These are phyloP conservation scores for Leucania comma DNA, from an alignment of 2,888 invertebrate genomes.

Conservation along the genomic window DNA sequence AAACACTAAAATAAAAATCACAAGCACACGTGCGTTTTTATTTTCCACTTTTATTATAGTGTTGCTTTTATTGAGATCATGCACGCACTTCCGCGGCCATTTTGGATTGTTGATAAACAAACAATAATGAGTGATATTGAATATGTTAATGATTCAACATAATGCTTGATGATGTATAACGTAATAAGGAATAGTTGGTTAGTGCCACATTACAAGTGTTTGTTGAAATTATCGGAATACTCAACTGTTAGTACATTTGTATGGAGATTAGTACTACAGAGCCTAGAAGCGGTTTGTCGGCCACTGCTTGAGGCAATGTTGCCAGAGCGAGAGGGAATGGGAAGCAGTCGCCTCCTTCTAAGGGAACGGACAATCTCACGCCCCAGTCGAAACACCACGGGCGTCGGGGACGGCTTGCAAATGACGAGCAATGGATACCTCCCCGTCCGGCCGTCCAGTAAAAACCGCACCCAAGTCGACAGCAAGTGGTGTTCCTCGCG, in stretches of 20 bases:
- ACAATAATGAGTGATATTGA: constrained; percentile 39
- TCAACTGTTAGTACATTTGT: constrained; percentile 10
- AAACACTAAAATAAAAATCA: constrained; percentile 58
- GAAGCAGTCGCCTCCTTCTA: too few species aligned
- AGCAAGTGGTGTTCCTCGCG: too few species aligned
- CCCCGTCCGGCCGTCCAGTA: too few species aligned
- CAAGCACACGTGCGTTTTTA: constrained; percentile 49
- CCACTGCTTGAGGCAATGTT: too few species aligned
- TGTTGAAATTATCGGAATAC: constrained; percentile 32
- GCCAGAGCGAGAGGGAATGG: too few species aligned
- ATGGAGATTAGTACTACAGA: constrained; percentile 20
- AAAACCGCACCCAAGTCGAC: too few species aligned
- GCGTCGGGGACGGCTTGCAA: too few species aligned
- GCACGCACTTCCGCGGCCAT: constrained; percentile 69
- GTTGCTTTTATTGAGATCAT: constrained; percentile 65
- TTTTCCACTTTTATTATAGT: constrained; percentile 66
- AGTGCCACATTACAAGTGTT: constrained; percentile 38
- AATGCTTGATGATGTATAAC: constrained; percentile 59
- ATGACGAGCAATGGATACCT: too few species aligned
- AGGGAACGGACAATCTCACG: too few species aligned
- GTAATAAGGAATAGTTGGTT: constrained; percentile 36
- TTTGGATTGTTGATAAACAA: constrained; percentile 44
- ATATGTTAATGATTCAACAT: constrained; percentile 48
- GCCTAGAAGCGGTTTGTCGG: neutral
- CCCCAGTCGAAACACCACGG: too few species aligned